phyloP scores from a whole-genome alignment of 1,140 invertebrate genomes.

The Eumeta japonica region DNA sequence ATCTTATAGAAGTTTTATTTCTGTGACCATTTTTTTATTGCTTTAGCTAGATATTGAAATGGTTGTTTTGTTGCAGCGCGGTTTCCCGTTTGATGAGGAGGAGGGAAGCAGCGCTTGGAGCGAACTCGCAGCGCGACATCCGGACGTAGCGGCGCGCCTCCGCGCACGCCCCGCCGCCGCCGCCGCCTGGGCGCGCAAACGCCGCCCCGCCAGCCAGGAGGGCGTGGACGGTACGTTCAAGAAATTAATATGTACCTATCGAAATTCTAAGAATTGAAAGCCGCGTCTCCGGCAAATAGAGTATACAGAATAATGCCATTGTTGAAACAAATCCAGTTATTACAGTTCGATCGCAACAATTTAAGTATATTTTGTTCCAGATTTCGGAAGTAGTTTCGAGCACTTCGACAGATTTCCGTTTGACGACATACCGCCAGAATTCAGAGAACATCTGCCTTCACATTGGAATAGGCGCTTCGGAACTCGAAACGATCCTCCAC shows the following conservation, averaged over 20 bases:
- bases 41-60: background rate
- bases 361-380: no score
- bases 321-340: no score
- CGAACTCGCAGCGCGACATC: conserved; percentile 49
- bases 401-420: conserved; percentile 61
- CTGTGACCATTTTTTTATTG: no score
- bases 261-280: conserved; percentile 23
- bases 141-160: conserved; percentile 54
- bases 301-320: no score
- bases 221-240: conserved; percentile 39
- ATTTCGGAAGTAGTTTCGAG: conserved; percentile 45
- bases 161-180: conserved; percentile 52
- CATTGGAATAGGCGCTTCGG: conserved; percentile 52
- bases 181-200: conserved; percentile 58
- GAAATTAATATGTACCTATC: conserved; percentile 10
- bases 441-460: conserved; percentile 60
- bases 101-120: conserved; percentile 55
- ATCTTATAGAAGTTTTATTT: no score
- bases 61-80: conserved; percentile 53
- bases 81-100: conserved; percentile 68
- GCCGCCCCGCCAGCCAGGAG: conserved; percentile 51
- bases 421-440: conserved; percentile 61
- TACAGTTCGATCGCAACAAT: no score
- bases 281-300: conserved; percentile 16
- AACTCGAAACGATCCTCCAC: conserved; percentile 26